These are phyloP conservation scores for Zosterops borbonicus DNA, from an alignment of 2,113 vertebrate genomes.

Conservation along the genomic window DNA sequence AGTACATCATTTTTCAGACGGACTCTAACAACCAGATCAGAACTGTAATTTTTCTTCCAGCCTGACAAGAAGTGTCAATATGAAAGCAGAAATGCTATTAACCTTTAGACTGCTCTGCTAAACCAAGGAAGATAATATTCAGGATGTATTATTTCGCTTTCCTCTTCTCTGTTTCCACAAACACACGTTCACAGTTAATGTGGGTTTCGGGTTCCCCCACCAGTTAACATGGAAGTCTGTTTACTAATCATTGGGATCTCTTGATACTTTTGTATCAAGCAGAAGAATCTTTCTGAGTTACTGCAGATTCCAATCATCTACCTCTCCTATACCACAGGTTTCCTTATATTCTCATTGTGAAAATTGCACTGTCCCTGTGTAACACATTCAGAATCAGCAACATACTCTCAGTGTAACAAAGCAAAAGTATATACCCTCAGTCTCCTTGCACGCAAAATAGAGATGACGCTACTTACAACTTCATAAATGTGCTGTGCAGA, in stretches of 20 bases:
- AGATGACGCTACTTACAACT: not conserved
- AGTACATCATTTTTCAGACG: not conserved
- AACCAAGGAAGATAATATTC: not conserved
- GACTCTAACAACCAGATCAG: not conserved
- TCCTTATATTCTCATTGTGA: not conserved
- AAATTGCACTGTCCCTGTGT: not conserved
- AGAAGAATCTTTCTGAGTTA: not conserved
- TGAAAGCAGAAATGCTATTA: not conserved
- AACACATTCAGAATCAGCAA: not conserved
- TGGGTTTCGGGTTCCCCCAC: not conserved
- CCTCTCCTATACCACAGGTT: not conserved
- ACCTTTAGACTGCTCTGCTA: not conserved
- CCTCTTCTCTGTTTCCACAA: not conserved
- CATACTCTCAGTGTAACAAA: not conserved
- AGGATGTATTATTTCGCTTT: not conserved
- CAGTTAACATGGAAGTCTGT: not conserved
- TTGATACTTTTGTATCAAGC: not conserved
- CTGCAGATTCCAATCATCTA: not conserved
- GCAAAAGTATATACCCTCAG: not conserved
- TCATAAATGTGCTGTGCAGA: not conserved
- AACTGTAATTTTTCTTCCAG: not conserved
- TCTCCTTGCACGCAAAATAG: not conserved
- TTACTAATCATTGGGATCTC: not conserved
- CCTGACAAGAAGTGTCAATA: not conserved
- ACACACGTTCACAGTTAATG: not conserved